Evolutionary conservation across 2,888 invertebrate genomes (phyloP).

Genomic region (Petrophora chlorosata): DNA sequence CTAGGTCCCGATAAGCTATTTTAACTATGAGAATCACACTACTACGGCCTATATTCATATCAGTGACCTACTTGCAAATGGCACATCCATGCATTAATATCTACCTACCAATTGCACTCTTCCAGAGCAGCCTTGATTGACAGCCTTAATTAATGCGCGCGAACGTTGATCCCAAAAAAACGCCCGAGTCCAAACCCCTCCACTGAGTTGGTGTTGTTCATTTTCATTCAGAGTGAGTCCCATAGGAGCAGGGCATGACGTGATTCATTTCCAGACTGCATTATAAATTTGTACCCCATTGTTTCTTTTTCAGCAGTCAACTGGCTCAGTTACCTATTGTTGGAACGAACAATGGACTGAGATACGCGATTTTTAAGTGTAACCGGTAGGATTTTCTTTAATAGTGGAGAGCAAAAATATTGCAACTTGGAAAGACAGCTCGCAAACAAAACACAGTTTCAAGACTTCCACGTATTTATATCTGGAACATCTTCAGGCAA

Average conservation of each 20-base stretch:
- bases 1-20: neutral
- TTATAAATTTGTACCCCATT: slow-evolving; percentile 79
- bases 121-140: no score
- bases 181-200: slow-evolving; percentile 2
- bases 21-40: no score
- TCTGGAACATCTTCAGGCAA: no score
- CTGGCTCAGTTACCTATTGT: slow-evolving; percentile 74
- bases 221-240: slow-evolving; percentile 69
- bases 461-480: slow-evolving; percentile 1
- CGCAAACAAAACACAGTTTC: slow-evolving; percentile 1
- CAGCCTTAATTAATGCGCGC: no score
- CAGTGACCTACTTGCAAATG: no score
- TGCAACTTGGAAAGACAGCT: slow-evolving; percentile 8
- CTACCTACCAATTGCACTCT: no score
- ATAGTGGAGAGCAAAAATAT: slow-evolving; percentile 30
- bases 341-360: slow-evolving; percentile 68
- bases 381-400: slow-evolving; percentile 43
- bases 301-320: slow-evolving; percentile 73
- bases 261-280: slow-evolving; percentile 78
- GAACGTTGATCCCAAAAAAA: slow-evolving; percentile 1
- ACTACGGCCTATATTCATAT: no score
- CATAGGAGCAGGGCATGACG: slow-evolving; percentile 66
- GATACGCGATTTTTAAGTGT: slow-evolving; percentile 69
- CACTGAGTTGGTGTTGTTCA: slow-evolving; percentile 67
- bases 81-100: no score